Evolutionary conservation across 2,113 vertebrate genomes (phyloP).

Genomic region (Rhipidura dahli): DNA sequence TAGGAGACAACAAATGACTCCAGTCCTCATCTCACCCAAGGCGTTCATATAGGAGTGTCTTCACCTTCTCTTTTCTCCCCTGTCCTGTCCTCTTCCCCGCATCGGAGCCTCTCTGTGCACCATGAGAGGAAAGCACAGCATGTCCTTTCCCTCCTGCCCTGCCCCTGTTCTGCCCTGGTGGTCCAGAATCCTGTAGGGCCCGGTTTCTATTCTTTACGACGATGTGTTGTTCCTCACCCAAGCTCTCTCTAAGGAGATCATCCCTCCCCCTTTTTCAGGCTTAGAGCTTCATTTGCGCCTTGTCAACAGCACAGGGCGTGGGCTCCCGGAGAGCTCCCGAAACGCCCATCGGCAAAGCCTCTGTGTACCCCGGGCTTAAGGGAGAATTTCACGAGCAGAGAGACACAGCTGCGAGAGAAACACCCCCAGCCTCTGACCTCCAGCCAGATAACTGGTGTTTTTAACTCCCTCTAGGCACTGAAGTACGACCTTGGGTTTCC

Average conservation of each 20-base stretch:
- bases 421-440: neutral
- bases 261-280: neutral
- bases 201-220: neutral
- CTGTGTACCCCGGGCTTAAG: neutral
- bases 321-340: neutral
- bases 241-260: neutral
- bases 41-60: neutral
- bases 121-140: neutral
- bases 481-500: neutral
- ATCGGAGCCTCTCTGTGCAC: neutral
- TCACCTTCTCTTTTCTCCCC: neutral
- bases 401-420: neutral
- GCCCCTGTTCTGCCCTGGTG: neutral
- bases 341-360: neutral
- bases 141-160: neutral
- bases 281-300: neutral
- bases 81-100: neutral
- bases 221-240: neutral
- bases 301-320: neutral
- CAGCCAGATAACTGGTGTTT: neutral
- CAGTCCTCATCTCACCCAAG: neutral
- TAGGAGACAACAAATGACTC: neutral
- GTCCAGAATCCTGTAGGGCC: rapidly evolving
- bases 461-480: neutral
- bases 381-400: neutral